Evolutionary conservation across 2,888 invertebrate species (phyloP), one percentile per base, ranked within the genome.

Genomic region (Coelinius sp.): DNA sequence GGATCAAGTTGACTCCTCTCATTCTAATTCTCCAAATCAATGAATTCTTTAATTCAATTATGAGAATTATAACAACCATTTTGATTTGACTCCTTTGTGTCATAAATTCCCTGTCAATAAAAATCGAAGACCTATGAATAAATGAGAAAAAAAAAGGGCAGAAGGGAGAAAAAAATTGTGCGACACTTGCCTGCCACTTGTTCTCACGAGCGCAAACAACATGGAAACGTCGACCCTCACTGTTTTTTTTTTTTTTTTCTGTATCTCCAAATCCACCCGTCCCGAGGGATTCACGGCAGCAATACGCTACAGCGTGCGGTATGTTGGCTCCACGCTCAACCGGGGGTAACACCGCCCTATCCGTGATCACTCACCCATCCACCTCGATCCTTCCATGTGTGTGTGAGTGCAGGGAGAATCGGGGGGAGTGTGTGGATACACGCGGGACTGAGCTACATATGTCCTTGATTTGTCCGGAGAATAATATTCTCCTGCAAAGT

Each of bases 401-500:
- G 31, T 63, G 25, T 62, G 44, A 44, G 63, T 66, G 67, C 56
- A 65, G 67, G 41, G 14, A 56, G 44, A 71, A 63, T 41, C 12
- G 49, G 20, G 24, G 41, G 17, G 14, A 38, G 49, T 67, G 46
- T 20, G 25, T 31, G 44, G 81, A 80, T 75, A 68, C 52, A 31
- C 66, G 78, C 75, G 75, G 76, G 71, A 77, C 78, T 78, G 75
- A 75, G 77, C 78, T 82, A 83, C 86, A 85, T 85, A 85, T 85
- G 86, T 86, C 85, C 85, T 84, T 85, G 85, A 86, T 86, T 86
- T 86, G 84, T 84, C 83, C 79, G 76, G 83, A 84, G 84, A 86
- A 85, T 85, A 85, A 84, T 84, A 82, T 82, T 84, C 85, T 82
- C 78, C 82, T 80, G 81, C 78, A 82, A 84, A 84, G 85, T 86